phyloP scores from a whole-genome alignment of 2,113 vertebrate species.

The Gavialis gangeticus region DNA sequence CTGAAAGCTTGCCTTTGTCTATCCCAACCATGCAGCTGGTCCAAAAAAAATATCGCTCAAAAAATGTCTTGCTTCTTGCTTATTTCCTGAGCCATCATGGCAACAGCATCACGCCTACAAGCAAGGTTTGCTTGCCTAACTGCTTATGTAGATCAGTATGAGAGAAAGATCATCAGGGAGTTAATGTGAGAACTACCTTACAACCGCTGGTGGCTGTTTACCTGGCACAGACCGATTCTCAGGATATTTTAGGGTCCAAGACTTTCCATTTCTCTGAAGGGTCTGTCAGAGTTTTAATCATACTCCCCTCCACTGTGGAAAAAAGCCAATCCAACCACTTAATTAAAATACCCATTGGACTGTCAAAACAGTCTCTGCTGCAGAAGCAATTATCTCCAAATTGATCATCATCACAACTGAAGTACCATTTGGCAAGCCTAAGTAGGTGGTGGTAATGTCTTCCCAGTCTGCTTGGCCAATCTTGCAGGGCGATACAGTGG shows the following conservation, averaged over 20 bases:
- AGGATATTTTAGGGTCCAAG: neutral
- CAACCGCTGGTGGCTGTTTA: neutral
- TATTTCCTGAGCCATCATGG: too few species aligned
- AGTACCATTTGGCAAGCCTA: slow-evolving; percentile 21
- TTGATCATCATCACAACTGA: neutral
- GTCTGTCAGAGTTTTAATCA: neutral
- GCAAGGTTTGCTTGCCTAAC: neutral
- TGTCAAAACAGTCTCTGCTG: slow-evolving; percentile 6
- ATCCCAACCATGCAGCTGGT: too few species aligned
- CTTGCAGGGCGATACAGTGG: neutral
- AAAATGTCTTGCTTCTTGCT: too few species aligned
- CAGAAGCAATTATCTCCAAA: slow-evolving; percentile 31
- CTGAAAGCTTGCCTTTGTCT: too few species aligned
- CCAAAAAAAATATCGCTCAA: too few species aligned
- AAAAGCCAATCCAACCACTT: neutral
- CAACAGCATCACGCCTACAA: neutral
- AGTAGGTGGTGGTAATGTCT: neutral
- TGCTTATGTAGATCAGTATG: neutral
- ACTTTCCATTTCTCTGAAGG: neutral
- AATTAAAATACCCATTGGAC: slow-evolving; percentile 9
- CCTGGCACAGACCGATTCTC: neutral
- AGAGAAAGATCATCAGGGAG: neutral
- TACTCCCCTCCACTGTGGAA: neutral
- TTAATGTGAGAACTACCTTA: neutral
- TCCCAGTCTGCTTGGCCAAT: neutral